These are phyloP conservation scores for Lagopus leucura DNA, from an alignment of 2,113 vertebrate genomes.

Conservation along the genomic window DNA sequence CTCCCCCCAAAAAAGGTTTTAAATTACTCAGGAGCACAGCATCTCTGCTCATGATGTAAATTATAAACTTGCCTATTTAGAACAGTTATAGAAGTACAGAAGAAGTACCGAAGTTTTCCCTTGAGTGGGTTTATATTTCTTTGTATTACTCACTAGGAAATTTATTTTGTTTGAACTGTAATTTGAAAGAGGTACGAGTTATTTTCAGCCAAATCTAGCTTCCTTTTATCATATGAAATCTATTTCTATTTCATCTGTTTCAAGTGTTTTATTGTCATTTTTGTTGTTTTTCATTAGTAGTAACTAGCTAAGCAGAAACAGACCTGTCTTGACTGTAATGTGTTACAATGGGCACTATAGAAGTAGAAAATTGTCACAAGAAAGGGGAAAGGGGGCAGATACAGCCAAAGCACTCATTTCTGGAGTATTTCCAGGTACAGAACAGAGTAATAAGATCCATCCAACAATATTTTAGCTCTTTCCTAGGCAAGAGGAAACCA, in stretches of 20 bases:
- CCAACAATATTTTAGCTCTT: background rate
- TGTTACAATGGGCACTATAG: background rate
- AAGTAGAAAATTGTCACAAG: background rate
- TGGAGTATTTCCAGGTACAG: background rate
- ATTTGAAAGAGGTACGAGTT: background rate
- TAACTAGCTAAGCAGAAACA: conserved; percentile 4
- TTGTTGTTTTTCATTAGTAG: background rate
- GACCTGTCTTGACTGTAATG: background rate
- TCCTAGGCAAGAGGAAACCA: background rate
- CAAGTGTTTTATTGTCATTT: background rate
- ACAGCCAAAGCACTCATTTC: background rate
- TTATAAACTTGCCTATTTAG: background rate
- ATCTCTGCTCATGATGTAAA: background rate
- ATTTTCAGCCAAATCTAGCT: background rate
- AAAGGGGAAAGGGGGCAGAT: background rate
- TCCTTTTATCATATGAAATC: background rate
- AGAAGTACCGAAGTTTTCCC: background rate
- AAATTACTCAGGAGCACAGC: background rate
- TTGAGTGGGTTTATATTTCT: background rate
- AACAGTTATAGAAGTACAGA: background rate
- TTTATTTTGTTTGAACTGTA: background rate
- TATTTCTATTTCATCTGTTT: background rate
- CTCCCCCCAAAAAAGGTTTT: background rate
- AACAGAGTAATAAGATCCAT: background rate
- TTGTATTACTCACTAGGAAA: background rate